A percentile compares a stretch with the other conserved stretches of the same genome.
These are phyloP conservation scores for Oligia latruncula DNA, from an alignment of 2,888 invertebrate genomes.

Conservation along the genomic window DNA sequence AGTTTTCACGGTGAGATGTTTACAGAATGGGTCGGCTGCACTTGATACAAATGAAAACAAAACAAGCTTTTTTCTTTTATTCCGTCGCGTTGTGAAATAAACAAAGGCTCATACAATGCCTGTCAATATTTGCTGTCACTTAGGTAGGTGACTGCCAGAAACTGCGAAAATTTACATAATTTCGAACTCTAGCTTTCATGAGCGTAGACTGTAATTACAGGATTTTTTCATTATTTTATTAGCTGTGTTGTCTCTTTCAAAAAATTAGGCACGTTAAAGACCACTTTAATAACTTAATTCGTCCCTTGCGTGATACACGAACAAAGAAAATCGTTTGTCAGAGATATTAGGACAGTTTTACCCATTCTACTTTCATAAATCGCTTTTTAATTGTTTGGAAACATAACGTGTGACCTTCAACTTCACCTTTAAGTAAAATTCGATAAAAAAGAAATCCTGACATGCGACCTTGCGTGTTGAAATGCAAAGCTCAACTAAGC, in stretches of 20 bases:
- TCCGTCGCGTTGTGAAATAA: not conserved
- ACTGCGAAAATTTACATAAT: not conserved
- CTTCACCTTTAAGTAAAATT: constrained; percentile 33
- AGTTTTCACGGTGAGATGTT: too few relatives aligned
- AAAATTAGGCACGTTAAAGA: not conserved
- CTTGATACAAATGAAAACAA: not conserved
- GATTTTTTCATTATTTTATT: not conserved
- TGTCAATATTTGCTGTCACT: not conserved
- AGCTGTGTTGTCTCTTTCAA: too few relatives aligned
- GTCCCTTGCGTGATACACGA: constrained; percentile 13
- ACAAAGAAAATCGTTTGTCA: constrained; percentile 25
- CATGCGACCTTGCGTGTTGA: constrained; percentile 58
- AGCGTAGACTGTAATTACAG: too few relatives aligned
- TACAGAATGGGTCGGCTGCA: not conserved
- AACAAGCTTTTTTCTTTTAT: not conserved
- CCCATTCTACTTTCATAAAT: constrained; percentile 33
- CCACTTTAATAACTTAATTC: constrained; percentile 6
- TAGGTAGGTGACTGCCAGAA: constrained; percentile 2
- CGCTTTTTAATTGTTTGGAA: constrained; percentile 28
- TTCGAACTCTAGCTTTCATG: not conserved
- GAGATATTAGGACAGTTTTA: constrained; percentile 32
- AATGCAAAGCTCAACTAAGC: constrained; percentile 29
- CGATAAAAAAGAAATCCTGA: constrained; percentile 28
- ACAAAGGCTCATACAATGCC: not conserved
- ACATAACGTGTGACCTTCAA: constrained; percentile 43